These are phyloP conservation scores for Molorchus minor DNA, from an alignment of 2,888 invertebrate genomes.

Conservation along the genomic window DNA sequence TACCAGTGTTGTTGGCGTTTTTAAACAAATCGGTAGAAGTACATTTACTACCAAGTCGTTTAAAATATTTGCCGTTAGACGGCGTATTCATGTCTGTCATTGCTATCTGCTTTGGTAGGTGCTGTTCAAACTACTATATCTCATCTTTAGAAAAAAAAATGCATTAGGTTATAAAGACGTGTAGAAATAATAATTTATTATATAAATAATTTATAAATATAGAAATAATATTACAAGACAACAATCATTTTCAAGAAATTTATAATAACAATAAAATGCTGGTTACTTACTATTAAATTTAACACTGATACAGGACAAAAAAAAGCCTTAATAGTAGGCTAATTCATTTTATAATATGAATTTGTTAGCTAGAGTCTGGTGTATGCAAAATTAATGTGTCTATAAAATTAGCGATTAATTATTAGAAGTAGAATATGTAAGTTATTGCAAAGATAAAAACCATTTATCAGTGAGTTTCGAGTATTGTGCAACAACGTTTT, in stretches of 20 bases:
- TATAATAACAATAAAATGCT: conserved; percentile 5
- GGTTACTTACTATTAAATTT: background rate
- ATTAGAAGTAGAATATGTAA: background rate
- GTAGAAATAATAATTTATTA: conserved; percentile 21
- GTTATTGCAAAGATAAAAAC: background rate
- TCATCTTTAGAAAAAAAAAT: no score
- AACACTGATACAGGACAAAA: background rate
- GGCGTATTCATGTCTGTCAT: no score
- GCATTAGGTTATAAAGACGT: no score
- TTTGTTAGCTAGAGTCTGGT: background rate
- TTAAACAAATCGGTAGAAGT: no score
- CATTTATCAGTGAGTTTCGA: background rate
- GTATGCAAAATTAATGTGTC: background rate
- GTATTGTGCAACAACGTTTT: background rate
- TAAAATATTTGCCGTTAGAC: no score
- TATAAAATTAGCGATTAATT: background rate
- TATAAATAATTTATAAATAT: conserved; percentile 12
- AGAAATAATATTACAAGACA: conserved; percentile 20
- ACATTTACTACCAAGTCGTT: no score
- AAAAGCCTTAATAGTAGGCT: background rate
- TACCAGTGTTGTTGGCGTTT: no score
- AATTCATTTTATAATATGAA: background rate
- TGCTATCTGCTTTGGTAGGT: no score
- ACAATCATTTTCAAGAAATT: conserved; percentile 16
- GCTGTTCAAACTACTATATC: no score